Base-by-base conservation (phyloP, 2,888 invertebrate species). In the Hydraecia micacea region DNA sequence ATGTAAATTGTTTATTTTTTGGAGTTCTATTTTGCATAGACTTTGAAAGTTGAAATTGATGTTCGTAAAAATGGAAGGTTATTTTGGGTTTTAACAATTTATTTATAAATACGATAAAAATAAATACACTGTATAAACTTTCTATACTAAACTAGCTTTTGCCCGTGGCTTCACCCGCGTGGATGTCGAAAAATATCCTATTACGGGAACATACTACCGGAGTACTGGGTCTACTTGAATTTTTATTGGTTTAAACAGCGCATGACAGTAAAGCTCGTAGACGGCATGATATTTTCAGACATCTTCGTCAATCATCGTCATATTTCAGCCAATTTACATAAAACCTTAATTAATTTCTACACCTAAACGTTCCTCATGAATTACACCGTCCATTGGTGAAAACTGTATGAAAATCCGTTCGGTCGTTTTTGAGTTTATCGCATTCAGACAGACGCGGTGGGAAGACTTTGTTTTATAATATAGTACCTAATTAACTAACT, bases 11-110 rank as follows among this genome's bases (percentile, higher is more conserved):
- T 42, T 28, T n/a, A n/a, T 55, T 28, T 28, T 72, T 46, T 11
- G 9, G 21, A 49, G 28, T 42, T 73, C n/a, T n/a, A 5, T 66
- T 81, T 66, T 49, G 73, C 49, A 32, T 28, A 25, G 7, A 58
- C 13, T 80, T 65, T 55, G 1, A 58, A 36, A 77, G 15, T 76
- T 46, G n/a, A 49, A 7, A 36, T 36, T 49, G 11, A 32, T n/a
- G 9, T 6, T 15, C 15, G 65, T 46, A 25, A 9, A 72, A 46
- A 42, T 0, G 5, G 15, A 32, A 65, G 18, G 39, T 52, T 25
- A 55, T 55, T 55, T 11, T 0, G 25, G 55, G 55, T 25, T 9
- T 25, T 55, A 25, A 55, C 25, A 55, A 9, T 55, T 25, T 25
- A 55, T 55, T 25, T 11, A 55, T 55, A 2, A 55, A 8, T 52